Evolutionary conservation across 2,888 invertebrate genomes (phyloP).

Genomic region (Saturnia japonica): DNA sequence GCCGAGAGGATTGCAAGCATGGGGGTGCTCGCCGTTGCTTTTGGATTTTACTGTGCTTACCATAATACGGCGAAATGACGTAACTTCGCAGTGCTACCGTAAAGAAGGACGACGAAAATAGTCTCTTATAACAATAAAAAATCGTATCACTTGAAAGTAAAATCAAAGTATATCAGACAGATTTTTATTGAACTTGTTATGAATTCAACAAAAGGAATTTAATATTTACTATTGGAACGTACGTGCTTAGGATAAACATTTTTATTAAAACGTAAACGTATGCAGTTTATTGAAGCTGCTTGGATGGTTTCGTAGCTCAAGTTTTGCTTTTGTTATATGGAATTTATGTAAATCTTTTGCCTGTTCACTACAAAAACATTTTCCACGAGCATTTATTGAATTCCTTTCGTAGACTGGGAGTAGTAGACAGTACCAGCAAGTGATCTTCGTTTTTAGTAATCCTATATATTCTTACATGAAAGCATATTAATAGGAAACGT

Average conservation of each 20-base stretch:
- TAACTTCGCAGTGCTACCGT: too few relatives aligned
- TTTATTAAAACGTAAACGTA: conserved; percentile 6
- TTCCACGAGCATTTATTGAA: not conserved
- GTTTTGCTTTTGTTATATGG: not conserved
- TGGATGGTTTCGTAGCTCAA: not conserved
- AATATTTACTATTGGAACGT: not conserved
- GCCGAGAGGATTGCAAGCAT: too few relatives aligned
- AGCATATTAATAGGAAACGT: too few relatives aligned
- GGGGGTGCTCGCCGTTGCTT: too few relatives aligned
- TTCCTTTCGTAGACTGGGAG: not conserved
- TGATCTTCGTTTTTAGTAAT: not conserved
- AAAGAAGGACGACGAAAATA: not conserved
- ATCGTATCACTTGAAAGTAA: not conserved
- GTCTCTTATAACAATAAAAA: not conserved
- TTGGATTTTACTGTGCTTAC: too few relatives aligned
- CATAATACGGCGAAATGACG: too few relatives aligned
- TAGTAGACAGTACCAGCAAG: not conserved
- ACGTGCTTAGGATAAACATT: not conserved
- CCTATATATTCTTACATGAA: not conserved
- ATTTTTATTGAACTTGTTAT: not conserved
- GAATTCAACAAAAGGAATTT: conserved; percentile 2
- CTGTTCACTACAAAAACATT: not conserved
- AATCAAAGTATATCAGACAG: not conserved
- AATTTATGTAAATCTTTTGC: conserved; percentile 4
- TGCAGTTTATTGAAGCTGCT: conserved; percentile 8